phyloP scores from a whole-genome alignment of 2,113 vertebrate species.

The Callaeas wilsoni region DNA sequence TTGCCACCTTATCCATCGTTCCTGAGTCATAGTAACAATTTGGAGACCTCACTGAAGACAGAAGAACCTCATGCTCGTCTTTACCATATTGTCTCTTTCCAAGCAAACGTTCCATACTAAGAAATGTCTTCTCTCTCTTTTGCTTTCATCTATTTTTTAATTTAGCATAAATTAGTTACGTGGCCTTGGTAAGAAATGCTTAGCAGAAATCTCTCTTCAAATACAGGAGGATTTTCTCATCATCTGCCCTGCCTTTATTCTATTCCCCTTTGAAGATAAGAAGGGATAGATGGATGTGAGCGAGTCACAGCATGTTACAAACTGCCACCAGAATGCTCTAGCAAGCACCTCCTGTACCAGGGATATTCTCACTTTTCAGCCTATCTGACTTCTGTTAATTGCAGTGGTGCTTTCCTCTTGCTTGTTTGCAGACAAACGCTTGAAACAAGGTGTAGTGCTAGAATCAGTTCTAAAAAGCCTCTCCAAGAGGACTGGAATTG shows the following conservation, averaged over 20 bases:
- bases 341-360: neutral
- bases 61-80: neutral
- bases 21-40: neutral
- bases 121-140: neutral
- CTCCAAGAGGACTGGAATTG: neutral
- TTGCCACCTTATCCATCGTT: neutral
- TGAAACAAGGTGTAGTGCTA: neutral
- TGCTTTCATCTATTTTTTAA: neutral
- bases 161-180: neutral
- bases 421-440: neutral
- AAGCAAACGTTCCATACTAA: neutral
- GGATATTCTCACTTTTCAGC: neutral
- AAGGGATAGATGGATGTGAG: neutral
- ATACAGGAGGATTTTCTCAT: neutral
- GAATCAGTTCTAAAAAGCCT: neutral
- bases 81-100: neutral
- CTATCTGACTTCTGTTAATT: neutral
- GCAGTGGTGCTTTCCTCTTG: neutral
- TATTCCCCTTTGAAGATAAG: neutral
- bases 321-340: neutral
- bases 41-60: neutral
- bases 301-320: neutral
- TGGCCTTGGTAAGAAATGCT: neutral
- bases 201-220: neutral
- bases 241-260: neutral